A percentile compares a stretch with the other conserved stretches of the same genome.
Evolutionary conservation across 2,888 invertebrate species (phyloP).

Genomic region (Deilephila porcellus): DNA sequence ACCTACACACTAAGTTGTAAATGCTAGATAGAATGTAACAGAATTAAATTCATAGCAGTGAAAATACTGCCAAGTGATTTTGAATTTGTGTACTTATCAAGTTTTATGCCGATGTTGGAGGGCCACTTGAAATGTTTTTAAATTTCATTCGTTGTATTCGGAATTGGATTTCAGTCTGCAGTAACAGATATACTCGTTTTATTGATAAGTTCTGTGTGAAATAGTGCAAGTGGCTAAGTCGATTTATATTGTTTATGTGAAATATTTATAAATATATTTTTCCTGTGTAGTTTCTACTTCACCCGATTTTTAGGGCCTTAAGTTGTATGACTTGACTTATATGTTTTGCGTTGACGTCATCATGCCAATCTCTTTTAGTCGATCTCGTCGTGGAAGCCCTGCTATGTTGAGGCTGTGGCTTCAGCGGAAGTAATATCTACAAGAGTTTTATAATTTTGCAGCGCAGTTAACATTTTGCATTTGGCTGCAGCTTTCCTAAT

Average conservation of each 20-base stretch:
- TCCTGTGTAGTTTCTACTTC: too few species aligned
- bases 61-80: not conserved
- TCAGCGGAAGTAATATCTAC: too few species aligned
- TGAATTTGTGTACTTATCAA: not conserved
- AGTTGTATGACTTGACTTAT: too few species aligned
- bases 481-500: too few species aligned
- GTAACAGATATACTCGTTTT: not conserved
- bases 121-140: not conserved
- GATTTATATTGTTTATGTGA: not conserved
- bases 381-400: too few species aligned
- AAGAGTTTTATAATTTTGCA: too few species aligned
- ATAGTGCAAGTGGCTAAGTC: not conserved
- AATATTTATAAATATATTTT: too few species aligned
- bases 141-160: not conserved
- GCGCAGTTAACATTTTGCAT: too few species aligned
- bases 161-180: not conserved
- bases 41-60: not conserved
- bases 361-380: too few species aligned
- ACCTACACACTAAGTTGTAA: not conserved
- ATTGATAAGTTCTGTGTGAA: not conserved
- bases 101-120: not conserved
- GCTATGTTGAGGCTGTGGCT: too few species aligned
- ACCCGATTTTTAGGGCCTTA: too few species aligned
- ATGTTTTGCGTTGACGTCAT: too few species aligned
- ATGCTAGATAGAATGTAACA: not conserved